Evolutionary conservation across 2,113 vertebrate species (phyloP), one percentile per base, ranked within the genome.

Genomic region (Cyphomyrus plagiostoma): DNA sequence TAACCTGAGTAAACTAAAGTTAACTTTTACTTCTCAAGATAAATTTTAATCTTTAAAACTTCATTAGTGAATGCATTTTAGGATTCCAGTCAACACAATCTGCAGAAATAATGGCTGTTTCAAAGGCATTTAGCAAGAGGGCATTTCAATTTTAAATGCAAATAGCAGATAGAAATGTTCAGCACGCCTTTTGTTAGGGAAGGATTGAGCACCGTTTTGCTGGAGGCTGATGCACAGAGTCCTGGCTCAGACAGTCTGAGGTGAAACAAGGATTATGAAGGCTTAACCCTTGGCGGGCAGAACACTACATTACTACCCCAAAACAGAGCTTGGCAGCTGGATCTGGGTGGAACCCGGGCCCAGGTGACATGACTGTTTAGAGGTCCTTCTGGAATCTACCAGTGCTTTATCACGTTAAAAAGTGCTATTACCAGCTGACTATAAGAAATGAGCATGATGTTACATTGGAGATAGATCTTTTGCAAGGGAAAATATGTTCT

Each of bases 231-330:
- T 90, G 26, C 84, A 86, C 84, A 87, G 66, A 49, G 48, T 58
- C 56, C 48, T 48, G 30, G 85, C 56, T 62, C 84, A 86, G 83
- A 6, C 85, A 30, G 17, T 53, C 48, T 87, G 89, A 58, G 84
- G 62, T 80, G 35, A 86, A 42, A 62, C 56, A 19, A 45, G 48
- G 62, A 77, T 87, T 77, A 90, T 39, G 83, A 86, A 45, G 66
- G 84, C 85, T 77, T 90, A 90, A 86, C 84, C 89, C 58, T 66
- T 74, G 23, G 85, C 48, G 30, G 62, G 85, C 58, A 77, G 17
- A 7, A 83, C 56, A 66, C 82, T 83, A 89, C 89, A 89, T 89
- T 45, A 89, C 66, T 77, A 70, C 62, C 48, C 48, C 35, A 53
- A 66, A 66, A 56, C 48, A 50, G 19, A 19, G 15, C 66, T 58